Percentiles rank a stretch among this genome's conserved stretches.
Conservation (phyloP, 2,113 vertebrate genomes). For the Macquaria australasica region DNA sequence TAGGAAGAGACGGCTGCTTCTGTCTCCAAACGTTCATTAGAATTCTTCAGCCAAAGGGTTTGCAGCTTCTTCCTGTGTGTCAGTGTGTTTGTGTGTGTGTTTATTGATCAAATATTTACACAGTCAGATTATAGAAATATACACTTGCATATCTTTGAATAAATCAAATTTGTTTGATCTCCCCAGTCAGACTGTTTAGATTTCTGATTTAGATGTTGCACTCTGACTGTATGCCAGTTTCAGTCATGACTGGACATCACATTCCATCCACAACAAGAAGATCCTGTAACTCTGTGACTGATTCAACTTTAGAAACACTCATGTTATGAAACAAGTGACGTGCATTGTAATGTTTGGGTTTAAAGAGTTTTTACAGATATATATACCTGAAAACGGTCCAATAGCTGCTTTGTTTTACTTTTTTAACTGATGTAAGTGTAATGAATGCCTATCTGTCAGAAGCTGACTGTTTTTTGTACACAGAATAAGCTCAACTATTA, state of each 20-base stretch:
- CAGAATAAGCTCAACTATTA: neutral
- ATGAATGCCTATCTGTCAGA: too few species aligned
- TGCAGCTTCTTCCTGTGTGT: conserved; percentile 46
- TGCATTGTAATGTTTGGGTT: neutral
- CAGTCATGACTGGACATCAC: conserved; percentile 1
- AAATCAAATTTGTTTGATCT: conserved; percentile 55
- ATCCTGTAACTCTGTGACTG: neutral
- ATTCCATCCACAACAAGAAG: neutral
- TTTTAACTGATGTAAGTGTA: neutral
- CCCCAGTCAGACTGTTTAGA: conserved; percentile 32
- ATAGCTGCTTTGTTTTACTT: neutral
- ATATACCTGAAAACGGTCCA: neutral
- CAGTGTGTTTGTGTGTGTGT: conserved; percentile 49
- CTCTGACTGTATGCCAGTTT: neutral
- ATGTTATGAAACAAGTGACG: neutral
- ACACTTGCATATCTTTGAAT: conserved; percentile 79
- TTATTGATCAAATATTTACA: conserved; percentile 78
- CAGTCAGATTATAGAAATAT: conserved; percentile 72
- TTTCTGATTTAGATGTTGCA: conserved; percentile 32
- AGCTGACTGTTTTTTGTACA: neutral
- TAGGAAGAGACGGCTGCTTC: conserved; percentile 18
- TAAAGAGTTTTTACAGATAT: neutral
- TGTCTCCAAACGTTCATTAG: conserved; percentile 68
- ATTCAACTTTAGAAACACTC: neutral
- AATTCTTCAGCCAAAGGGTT: conserved; percentile 73